phyloP scores from a whole-genome alignment of 2,113 vertebrate genomes.

The Chascanopsetta lugubris region DNA sequence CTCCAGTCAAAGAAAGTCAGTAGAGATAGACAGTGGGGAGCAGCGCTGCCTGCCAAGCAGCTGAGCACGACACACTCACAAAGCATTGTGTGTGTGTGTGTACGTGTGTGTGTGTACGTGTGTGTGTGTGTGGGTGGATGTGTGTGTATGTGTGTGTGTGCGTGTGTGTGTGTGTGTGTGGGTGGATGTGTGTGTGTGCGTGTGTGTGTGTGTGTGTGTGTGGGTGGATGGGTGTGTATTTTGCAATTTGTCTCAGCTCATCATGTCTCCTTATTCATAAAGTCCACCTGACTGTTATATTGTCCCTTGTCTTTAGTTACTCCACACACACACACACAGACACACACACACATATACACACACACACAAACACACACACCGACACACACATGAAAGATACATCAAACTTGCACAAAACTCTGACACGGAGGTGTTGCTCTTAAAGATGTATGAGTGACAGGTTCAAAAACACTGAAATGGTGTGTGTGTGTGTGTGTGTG shows the following conservation, averaged over 20 bases:
- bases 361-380: no score
- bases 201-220: no score
- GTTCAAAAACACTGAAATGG: neutral
- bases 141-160: conserved; percentile 4
- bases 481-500: conserved; percentile 27
- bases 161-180: conserved; percentile 17
- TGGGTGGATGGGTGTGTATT: no score
- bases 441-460: conserved; percentile 43
- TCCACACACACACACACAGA: no score
- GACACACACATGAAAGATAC: neutral
- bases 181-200: no score
- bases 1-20: conserved; percentile 47
- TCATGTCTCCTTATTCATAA: conserved; percentile 53
- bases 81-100: conserved; percentile 18
- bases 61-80: conserved; percentile 33
- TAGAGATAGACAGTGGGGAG: conserved; percentile 44
- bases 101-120: neutral
- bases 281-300: conserved; percentile 35
- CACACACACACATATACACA: no score
- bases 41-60: conserved; percentile 69
- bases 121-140: neutral
- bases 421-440: conserved; percentile 52
- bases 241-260: no score
- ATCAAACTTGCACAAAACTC: conserved; percentile 20
- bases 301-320: neutral